A percentile compares a stretch with the other conserved stretches of the same genome.
Evolutionary conservation across 37 sponge, comb jelly and placozoan genomes (phyloP).

Genomic region (Spongia lamella): DNA sequence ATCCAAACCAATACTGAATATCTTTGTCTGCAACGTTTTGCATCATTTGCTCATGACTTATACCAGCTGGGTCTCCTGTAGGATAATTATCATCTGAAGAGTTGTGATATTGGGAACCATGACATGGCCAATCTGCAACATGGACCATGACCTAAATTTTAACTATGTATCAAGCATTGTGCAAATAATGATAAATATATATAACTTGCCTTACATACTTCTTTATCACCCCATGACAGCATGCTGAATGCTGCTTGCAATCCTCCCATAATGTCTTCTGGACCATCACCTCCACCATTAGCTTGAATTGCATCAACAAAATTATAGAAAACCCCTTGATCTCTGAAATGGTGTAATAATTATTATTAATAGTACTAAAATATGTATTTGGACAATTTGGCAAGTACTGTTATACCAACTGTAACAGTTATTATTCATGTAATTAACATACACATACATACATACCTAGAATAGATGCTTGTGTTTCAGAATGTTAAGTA

Average conservation of each 20-base stretch:
- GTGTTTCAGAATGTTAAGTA: too few relatives aligned
- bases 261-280: conserved; percentile 83
- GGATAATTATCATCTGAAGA: conserved; percentile 51
- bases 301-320: conserved; percentile 67
- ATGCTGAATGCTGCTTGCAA: conserved; percentile 37
- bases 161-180: neutral
- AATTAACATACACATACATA: too few relatives aligned
- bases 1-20: conserved; percentile 80
- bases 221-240: conserved; percentile 49
- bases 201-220: neutral
- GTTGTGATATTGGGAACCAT: conserved; percentile 64
- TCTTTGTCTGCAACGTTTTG: conserved; percentile 26
- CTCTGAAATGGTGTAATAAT: too few relatives aligned
- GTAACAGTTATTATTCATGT: too few relatives aligned
- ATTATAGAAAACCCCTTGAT: too few relatives aligned
- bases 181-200: neutral
- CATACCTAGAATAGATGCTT: too few relatives aligned
- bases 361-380: too few relatives aligned
- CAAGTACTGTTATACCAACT: too few relatives aligned
- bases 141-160: conserved; percentile 65
- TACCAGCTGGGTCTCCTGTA: conserved; percentile 69
- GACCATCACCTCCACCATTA: conserved; percentile 66
- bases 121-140: conserved; percentile 79
- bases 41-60: conserved; percentile 76
- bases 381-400: too few relatives aligned